Evolutionary conservation across 1,140 invertebrate genomes (phyloP).

Genomic region (Zaprionus tsacasi): DNA sequence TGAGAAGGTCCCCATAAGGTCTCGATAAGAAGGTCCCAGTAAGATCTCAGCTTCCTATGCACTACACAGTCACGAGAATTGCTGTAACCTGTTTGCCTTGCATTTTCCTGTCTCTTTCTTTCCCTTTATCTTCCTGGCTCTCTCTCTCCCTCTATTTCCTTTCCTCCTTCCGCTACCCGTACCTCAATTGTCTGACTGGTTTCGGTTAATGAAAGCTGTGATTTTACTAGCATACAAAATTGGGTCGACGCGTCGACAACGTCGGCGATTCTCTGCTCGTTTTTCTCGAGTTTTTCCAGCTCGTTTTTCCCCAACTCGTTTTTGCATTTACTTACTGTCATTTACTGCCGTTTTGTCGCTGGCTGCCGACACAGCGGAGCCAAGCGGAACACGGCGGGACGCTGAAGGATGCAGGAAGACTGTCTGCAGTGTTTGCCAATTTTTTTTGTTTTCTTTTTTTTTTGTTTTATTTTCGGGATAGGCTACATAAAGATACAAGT

Average conservation of each 20-base stretch:
- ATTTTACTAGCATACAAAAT: constrained; percentile 70
- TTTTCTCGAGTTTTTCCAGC: constrained; percentile 36
- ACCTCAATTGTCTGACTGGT: constrained; percentile 58
- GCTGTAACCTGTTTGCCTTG: background rate
- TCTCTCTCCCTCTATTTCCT: background rate
- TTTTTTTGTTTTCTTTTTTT: constrained; percentile 18
- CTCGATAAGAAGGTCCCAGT: no score
- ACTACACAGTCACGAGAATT: constrained; percentile 56
- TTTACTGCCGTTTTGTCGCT: constrained; percentile 68
- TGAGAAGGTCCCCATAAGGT: background rate
- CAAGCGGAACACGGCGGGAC: constrained; percentile 15
- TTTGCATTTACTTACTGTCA: constrained; percentile 70
- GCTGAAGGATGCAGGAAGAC: background rate
- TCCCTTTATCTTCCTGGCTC: background rate
- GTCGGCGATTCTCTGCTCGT: constrained; percentile 36
- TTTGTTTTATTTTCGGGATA: background rate
- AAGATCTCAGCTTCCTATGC: background rate
- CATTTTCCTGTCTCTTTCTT: background rate
- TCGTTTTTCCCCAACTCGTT: constrained; percentile 63
- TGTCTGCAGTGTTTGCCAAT: constrained; percentile 42
- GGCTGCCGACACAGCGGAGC: constrained; percentile 37
- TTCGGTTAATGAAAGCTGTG: constrained; percentile 75
- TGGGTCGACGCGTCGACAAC: constrained; percentile 53
- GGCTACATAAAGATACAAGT: constrained; percentile 1
- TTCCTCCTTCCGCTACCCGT: background rate